Evolutionary conservation across 2,888 invertebrate genomes (phyloP), one percentile per base, ranked within the genome.

Genomic region (Ptychoptera albimana): DNA sequence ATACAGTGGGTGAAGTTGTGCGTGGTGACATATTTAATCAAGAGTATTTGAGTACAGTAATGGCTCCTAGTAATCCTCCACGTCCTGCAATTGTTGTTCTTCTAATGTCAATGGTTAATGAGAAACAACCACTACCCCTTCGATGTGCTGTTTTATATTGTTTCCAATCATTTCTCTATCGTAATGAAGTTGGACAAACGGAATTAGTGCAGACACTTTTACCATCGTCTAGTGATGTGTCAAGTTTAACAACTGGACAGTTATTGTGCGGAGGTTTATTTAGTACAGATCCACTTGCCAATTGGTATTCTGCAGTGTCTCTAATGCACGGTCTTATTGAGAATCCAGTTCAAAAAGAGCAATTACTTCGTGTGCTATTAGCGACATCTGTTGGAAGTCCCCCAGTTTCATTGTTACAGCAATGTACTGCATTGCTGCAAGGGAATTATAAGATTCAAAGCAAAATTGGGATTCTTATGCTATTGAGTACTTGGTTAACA

Each of bases 131-230:
- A 1, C 85, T 97, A 59, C 68, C 71, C 1, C 63, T 87, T 56
- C 80, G 98, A 49, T 92, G 92, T 61, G 87, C 97, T 1, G 93
- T 97, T 2, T 75, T 98, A 1, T 98, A 99, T 64, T 94, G 93
- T 62, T 96, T 98, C 64, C 83, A 97, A 69, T 93, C 92, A 60
- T 98, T 86, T 62, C 69, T 98, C 8, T 89, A 84, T 62, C 88
- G 85, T 66, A 98, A 98, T 63, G 86, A 89, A 60, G 72, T 78
- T 29, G 87, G 87, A 2, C 93, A 94, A 62, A 79, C 79, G 1
- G 77, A 82, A 52, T 76, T 98, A 2, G 82, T 98, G 1, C 86
- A 91, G 59, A 96, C 96, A 0, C 70, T 98, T 1, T 68, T 98
- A 11, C 97, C 97, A 0, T 83, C 88, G 2, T 77, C 84, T 29